Evolutionary conservation across 2,113 vertebrate genomes (phyloP).

Genomic region (Oreocharis arfaki): DNA sequence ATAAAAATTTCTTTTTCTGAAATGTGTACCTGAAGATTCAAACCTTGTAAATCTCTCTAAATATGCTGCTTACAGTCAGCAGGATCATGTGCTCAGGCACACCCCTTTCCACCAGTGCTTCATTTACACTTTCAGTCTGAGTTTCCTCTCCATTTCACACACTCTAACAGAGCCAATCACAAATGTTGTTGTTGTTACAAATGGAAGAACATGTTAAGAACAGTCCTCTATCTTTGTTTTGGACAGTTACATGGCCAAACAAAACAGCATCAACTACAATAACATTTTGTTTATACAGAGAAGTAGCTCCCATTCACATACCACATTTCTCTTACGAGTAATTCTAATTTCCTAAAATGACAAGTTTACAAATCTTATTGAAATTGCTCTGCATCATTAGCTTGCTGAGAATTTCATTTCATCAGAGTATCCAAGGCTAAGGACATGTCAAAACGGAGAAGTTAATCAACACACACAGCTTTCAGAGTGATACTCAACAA

Average conservation of each 20-base stretch:
- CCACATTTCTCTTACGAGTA: neutral
- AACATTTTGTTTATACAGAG: neutral
- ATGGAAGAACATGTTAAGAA: neutral
- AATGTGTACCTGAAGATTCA: neutral
- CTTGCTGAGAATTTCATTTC: conserved; percentile 26
- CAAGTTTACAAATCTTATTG: neutral
- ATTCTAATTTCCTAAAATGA: conserved; percentile 20
- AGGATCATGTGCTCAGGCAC: neutral
- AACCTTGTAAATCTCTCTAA: neutral
- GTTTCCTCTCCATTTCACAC: neutral
- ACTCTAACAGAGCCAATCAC: neutral
- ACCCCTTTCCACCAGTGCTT: neutral
- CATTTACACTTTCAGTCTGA: neutral
- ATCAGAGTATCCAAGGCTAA: neutral
- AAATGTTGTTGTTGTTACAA: too few species aligned
- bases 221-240: neutral
- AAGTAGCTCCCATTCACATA: neutral
- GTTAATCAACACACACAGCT: conserved; percentile 11
- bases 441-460: neutral
- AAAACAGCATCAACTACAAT: neutral
- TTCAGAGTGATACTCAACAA: neutral
- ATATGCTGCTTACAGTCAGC: neutral
- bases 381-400: conserved; percentile 44
- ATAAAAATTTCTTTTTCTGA: neutral
- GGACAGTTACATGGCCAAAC: neutral